A percentile compares a stretch with the other conserved stretches of the same genome.
Evolutionary conservation across 2,888 invertebrate species (phyloP).

Genomic region (Drosophila melanosoma): DNA sequence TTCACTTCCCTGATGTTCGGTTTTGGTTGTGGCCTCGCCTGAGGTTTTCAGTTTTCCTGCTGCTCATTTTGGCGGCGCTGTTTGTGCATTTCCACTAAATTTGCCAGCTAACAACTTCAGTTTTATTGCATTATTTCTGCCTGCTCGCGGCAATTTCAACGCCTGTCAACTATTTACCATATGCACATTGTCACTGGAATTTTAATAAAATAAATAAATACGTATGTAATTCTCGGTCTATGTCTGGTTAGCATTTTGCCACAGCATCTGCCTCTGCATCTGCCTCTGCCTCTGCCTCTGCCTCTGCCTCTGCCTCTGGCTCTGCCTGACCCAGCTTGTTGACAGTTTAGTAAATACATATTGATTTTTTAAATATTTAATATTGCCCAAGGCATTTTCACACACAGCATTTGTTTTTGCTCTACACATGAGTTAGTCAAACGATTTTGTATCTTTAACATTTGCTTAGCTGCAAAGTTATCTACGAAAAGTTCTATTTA

Average conservation of each 20-base stretch:
- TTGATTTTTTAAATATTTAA: slow-evolving; percentile 10
- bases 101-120: slow-evolving; percentile 56
- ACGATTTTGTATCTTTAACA: not conserved
- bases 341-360: not conserved
- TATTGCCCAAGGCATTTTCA: not conserved
- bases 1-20: slow-evolving; percentile 57
- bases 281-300: not conserved
- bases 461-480: not conserved
- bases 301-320: not conserved
- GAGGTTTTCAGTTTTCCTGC: slow-evolving; percentile 26
- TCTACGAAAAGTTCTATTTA: not conserved
- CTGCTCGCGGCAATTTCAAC: slow-evolving; percentile 17
- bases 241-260: slow-evolving; percentile 15
- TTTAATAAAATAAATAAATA: slow-evolving; percentile 42
- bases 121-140: slow-evolving; percentile 66
- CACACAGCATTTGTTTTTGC: not conserved
- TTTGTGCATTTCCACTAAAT: slow-evolving; percentile 45
- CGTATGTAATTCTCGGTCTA: not conserved
- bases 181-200: slow-evolving; percentile 55
- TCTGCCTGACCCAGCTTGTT: slow-evolving; percentile 6
- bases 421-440: not conserved
- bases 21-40: slow-evolving; percentile 28
- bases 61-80: slow-evolving; percentile 21
- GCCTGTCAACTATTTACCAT: slow-evolving; percentile 62
- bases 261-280: not conserved